Evolutionary conservation across 2,113 vertebrate genomes (phyloP).

Genomic region (Dryoscopus gambensis): DNA sequence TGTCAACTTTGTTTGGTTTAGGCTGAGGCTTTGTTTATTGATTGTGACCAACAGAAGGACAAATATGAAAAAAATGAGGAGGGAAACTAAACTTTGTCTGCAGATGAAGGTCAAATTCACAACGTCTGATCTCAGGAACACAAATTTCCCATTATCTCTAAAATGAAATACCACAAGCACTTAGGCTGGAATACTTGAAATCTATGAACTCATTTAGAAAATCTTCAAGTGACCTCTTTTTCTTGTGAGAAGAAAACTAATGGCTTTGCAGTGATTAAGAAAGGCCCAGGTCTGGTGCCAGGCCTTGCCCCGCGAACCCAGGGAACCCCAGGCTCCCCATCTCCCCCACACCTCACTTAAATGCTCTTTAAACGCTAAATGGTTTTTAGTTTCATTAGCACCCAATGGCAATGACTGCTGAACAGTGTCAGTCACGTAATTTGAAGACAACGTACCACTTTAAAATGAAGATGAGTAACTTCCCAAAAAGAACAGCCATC

Average conservation of each 20-base stretch:
- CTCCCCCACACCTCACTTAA: not conserved
- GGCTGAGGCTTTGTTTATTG: not conserved
- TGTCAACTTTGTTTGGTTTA: not conserved
- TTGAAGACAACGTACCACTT: not conserved
- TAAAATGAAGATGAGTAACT: not conserved
- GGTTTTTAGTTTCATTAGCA: not conserved
- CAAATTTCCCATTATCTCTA: not conserved
- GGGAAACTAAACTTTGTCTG: not conserved
- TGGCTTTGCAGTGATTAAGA: not conserved
- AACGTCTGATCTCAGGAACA: not conserved
- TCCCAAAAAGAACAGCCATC: not conserved
- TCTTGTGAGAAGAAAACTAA: not conserved
- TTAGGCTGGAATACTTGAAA: not conserved
- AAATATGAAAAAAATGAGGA: not conserved
- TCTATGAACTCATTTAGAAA: not conserved
- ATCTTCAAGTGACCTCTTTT: not conserved
- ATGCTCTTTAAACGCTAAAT: not conserved
- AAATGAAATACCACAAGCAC: not conserved
- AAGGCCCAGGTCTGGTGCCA: not conserved
- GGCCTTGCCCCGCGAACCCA: accelerated
- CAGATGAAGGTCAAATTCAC: not conserved
- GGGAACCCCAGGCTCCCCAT: accelerated
- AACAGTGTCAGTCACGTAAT: not conserved
- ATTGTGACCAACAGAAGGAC: not conserved
- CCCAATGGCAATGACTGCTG: too few relatives aligned